A percentile compares a stretch with the other conserved stretches of the same genome.
Conservation (phyloP, 1,140 invertebrate genomes). For the Monomorium pharaonis region DNA sequence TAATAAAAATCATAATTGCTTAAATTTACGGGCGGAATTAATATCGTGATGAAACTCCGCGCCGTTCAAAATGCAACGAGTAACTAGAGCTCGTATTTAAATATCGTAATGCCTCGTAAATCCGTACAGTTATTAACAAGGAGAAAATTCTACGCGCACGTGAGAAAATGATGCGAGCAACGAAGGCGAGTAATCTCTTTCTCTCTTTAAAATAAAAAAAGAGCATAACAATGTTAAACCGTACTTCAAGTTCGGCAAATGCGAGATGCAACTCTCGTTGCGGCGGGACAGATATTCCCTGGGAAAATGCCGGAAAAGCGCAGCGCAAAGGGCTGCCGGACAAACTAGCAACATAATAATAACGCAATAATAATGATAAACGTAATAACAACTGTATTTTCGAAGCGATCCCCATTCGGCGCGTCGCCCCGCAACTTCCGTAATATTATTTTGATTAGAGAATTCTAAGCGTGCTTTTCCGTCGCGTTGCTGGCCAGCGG, state of each 20-base stretch:
- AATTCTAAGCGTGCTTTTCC: not conserved
- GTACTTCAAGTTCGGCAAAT: constrained; percentile 23
- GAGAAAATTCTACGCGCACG: not conserved
- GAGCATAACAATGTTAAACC: not conserved
- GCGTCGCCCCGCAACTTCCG: not conserved
- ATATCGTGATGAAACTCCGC: constrained; percentile 10
- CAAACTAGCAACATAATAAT: not conserved
- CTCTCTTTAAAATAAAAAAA: not conserved
- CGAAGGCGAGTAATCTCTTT: constrained; percentile 9
- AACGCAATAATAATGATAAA: constrained; percentile 17
- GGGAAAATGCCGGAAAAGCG: not conserved
- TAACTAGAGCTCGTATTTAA: constrained; percentile 25
- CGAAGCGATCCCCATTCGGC: not conserved
- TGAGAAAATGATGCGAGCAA: constrained; percentile 8
- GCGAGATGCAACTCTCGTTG: not conserved
- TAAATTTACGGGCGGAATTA: constrained; percentile 34
- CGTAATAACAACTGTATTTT: constrained; percentile 24
- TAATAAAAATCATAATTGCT: constrained; percentile 49
- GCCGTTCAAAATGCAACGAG: not conserved
- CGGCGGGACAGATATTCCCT: not conserved
- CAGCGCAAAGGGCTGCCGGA: not conserved
- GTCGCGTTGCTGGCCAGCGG: not conserved
- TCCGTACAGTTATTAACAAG: constrained; percentile 22
- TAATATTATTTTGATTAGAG: constrained; percentile 39
- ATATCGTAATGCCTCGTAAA: constrained; percentile 37